Evolutionary conservation across 2,113 vertebrate species (phyloP).

Genomic region (Mobula hypostoma): DNA sequence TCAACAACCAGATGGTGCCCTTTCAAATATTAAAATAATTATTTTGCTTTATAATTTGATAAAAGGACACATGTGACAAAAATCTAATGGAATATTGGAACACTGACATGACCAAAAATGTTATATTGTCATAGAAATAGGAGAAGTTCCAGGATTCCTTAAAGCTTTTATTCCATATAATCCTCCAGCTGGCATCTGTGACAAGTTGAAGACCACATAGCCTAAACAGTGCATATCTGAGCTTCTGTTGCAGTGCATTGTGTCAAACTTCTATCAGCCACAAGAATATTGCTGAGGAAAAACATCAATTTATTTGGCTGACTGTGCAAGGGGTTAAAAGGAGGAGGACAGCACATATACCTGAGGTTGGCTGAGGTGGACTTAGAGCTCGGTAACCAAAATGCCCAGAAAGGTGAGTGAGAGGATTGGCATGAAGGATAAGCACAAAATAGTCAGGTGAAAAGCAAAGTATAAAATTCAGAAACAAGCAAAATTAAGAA

Average conservation of each 20-base stretch:
- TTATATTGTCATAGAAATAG: neutral
- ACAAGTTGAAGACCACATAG: neutral
- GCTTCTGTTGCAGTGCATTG: neutral
- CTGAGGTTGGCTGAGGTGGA: neutral
- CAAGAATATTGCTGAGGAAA: neutral
- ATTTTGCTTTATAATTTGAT: neutral
- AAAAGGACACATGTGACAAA: neutral
- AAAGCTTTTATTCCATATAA: neutral
- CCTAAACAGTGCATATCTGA: neutral
- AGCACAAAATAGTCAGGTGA: neutral
- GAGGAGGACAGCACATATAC: neutral
- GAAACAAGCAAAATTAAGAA: neutral
- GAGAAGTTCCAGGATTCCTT: neutral
- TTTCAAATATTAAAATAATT: neutral
- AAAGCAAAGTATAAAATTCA: neutral
- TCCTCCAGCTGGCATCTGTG: neutral
- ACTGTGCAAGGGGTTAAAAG: no score
- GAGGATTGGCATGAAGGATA: neutral
- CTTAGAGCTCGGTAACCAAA: neutral
- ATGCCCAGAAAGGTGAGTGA: neutral
- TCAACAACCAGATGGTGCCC: neutral
- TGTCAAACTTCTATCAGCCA: neutral
- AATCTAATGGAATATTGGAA: conserved; percentile 28
- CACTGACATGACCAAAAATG: neutral
- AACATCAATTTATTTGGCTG: neutral